Conservation (phyloP, 2,888 invertebrate species). For the Lithophane semibrunnea region DNA sequence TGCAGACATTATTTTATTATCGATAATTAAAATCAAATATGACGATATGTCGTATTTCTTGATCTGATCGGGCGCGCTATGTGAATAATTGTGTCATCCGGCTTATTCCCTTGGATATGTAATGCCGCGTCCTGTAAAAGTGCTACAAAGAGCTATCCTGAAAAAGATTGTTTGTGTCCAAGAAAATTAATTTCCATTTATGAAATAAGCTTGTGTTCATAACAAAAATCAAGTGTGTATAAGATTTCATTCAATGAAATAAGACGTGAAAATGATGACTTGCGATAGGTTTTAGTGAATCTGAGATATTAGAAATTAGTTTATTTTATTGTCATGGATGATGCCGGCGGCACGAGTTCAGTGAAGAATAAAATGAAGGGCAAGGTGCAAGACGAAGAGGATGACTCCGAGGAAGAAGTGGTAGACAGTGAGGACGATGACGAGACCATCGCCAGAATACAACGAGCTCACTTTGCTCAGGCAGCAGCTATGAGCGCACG, state of each 20-base stretch:
- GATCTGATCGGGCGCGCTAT: conserved; percentile 71
- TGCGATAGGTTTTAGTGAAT: conserved; percentile 57
- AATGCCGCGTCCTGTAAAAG: conserved; percentile 83
- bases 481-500: conserved; percentile 86
- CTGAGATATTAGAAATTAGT: conserved; percentile 59
- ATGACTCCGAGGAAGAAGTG: conserved; percentile 82
- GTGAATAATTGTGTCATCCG: conserved; percentile 82
- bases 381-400: conserved; percentile 76
- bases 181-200: conserved; percentile 60
- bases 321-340: conserved; percentile 77
- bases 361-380: conserved; percentile 79
- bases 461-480: conserved; percentile 87
- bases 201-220: conserved; percentile 59
- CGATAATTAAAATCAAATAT: conserved; percentile 76
- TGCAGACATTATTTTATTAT: conserved; percentile 83
- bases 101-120: conserved; percentile 77
- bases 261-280: conserved; percentile 61
- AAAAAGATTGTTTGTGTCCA: conserved; percentile 74
- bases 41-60: conserved; percentile 69
- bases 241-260: conserved; percentile 50
- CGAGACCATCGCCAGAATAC: conserved; percentile 87
- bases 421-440: conserved; percentile 88
- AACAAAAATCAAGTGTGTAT: conserved; percentile 51
- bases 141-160: conserved; percentile 82
- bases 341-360: conserved; percentile 80